Percentiles rank a stretch among this genome's conserved stretches.
These are phyloP conservation scores for Alouatta palliata DNA, from an alignment of 2,113 vertebrate species.

Conservation along the genomic window DNA sequence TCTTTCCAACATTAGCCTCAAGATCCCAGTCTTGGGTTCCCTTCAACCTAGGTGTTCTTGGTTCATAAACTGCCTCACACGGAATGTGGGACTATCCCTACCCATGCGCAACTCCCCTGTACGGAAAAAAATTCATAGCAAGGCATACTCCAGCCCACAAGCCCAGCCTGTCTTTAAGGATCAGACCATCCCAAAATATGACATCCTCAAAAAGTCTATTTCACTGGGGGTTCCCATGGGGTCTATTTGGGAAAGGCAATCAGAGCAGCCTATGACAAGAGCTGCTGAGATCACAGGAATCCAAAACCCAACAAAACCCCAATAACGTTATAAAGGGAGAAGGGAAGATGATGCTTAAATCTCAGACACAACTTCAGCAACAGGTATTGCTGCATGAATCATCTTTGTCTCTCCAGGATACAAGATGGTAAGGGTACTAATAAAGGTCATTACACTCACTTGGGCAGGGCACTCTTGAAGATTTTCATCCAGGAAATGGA, in stretches of 20 bases:
- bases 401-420: not conserved
- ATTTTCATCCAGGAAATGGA: slow-evolving; percentile 48
- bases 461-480: not conserved
- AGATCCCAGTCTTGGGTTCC: not conserved
- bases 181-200: fast-evolving
- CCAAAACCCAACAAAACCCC: not conserved
- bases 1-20: not conserved
- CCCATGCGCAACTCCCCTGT: fast-evolving
- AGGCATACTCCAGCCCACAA: not conserved
- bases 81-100: not conserved
- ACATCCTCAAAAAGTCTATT: not conserved
- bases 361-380: not conserved
- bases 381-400: not conserved
- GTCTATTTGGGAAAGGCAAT: not conserved
- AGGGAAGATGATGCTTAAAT: not conserved
- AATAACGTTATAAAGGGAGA: not conserved
- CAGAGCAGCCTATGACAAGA: not conserved
- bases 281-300: not conserved
- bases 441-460: not conserved
- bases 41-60: not conserved
- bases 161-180: not conserved
- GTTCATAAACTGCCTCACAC: not conserved
- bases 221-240: not conserved
- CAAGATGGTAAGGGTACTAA: not conserved
- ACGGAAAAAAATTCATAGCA: not conserved